Evolutionary conservation across 2,797 vertebrate genomes (phyloP), one percentile per base, ranked within the genome.

Genomic region (Acomys russatus): DNA sequence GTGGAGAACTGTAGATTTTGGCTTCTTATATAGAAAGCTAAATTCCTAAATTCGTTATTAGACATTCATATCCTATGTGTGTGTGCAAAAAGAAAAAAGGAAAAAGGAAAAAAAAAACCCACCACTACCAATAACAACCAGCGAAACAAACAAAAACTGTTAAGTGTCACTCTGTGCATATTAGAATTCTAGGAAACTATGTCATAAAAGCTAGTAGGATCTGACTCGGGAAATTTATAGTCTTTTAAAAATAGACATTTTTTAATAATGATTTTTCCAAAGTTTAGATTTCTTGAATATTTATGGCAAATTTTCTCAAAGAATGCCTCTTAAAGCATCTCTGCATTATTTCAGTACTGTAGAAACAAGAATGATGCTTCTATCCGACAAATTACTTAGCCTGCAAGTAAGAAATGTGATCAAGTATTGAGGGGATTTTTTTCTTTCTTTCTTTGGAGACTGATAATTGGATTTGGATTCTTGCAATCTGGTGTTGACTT

Each of bases 401-500:
- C 92, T 95, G 22, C 70, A 96, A 92, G 59, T 90, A 94, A 89
- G 82, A 77, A 93, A 94, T 90, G 86, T 96, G 56, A 44, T 71
- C 61, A 20, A 49, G 44, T 38, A 1, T 78, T 30, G 54, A 10
- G 59, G 68, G 28, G 51, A 76, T 59, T 59, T 17, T 70, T 90
- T 28, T 25, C 23, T 70, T 66, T 28, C 20, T 79, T 78, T 38
- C 71, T 92, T 86, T 91, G 7, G 54, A 28, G 35, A 10, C 44
- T 94, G 79, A 91, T 79, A 82, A 94, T 91, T 90, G 23, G 76
- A 94, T 66, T 92, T 79, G 63, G 25, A 74, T 88, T 94, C 97
- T 96, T 92, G 82, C 96, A 92, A 94, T 97, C 85, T 71, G 91
- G 83, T 91, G 84, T 88, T 80, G 94, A 77, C 91, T 96, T 95